phyloP scores from a whole-genome alignment of 2,113 vertebrate genomes.

The Rhabdomys dilectus region DNA sequence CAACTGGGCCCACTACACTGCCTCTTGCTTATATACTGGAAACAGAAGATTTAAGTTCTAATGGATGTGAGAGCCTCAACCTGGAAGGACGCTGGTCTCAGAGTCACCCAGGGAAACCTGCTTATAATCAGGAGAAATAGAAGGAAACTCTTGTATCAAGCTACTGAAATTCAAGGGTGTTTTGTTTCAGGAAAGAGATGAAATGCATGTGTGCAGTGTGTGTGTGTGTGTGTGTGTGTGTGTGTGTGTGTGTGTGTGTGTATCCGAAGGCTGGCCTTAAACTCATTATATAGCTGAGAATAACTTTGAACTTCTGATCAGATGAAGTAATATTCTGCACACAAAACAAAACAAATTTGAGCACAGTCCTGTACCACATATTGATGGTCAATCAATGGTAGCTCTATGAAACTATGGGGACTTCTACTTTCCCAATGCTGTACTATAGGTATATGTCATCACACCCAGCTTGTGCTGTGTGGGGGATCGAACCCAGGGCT shows the following conservation, averaged over 20 bases:
- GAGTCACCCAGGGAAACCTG: not conserved
- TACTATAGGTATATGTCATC: not conserved
- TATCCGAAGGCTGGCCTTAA: not conserved
- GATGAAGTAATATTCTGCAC: too few relatives aligned
- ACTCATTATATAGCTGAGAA: not conserved
- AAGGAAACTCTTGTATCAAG: not conserved
- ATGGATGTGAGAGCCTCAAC: not conserved
- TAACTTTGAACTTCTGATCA: not conserved
- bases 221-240: not conserved
- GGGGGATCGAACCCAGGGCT: not conserved
- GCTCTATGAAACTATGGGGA: too few relatives aligned
- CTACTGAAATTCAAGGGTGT: not conserved
- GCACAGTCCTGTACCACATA: too few relatives aligned
- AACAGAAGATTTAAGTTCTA: not conserved
- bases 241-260: too few relatives aligned
- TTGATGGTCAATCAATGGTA: too few relatives aligned
- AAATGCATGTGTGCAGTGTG: not conserved
- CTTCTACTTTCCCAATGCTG: not conserved
- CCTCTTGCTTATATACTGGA: not conserved
- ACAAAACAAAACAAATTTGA: too few relatives aligned
- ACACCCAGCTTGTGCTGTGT: not conserved
- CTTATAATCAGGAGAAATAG: not conserved
- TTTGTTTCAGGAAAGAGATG: constrained; percentile 6
- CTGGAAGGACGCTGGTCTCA: not conserved
- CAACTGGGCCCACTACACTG: not conserved